phyloP scores from a whole-genome alignment of 35 echinoderm and acorn worm species.

The Diadema setosum region DNA sequence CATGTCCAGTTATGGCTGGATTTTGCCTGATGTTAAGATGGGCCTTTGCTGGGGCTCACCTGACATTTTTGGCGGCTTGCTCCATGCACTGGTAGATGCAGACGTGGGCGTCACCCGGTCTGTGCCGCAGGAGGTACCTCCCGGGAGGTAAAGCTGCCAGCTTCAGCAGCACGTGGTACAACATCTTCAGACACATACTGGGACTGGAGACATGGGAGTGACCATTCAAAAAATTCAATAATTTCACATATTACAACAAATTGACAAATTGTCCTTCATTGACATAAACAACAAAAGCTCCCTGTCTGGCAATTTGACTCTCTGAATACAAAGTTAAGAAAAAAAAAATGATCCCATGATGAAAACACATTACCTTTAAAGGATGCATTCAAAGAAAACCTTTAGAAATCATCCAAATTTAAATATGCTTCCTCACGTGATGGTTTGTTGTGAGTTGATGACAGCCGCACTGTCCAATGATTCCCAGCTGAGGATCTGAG shows the following conservation, averaged over 20 bases:
- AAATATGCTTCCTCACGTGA: conserved; percentile 26
- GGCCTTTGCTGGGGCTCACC: neutral
- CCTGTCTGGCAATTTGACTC: too few relatives aligned
- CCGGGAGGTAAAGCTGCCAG: conserved; percentile 13
- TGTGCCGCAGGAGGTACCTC: conserved; percentile 41
- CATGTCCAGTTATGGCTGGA: too few relatives aligned
- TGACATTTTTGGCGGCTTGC: conserved; percentile 29
- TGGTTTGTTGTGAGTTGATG: neutral
- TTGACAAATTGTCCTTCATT: too few relatives aligned
- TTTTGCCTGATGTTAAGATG: too few relatives aligned
- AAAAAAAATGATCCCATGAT: too few relatives aligned
- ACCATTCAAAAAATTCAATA: too few relatives aligned
- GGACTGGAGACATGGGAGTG: neutral
- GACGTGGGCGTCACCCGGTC: conserved; percentile 39
- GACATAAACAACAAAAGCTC: too few relatives aligned
- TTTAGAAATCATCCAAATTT: too few relatives aligned
- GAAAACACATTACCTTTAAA: too few relatives aligned
- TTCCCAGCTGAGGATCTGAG: conserved; percentile 57
- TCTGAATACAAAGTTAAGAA: too few relatives aligned
- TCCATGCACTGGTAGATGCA: conserved; percentile 55
- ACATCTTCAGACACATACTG: conserved; percentile 10
- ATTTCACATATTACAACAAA: too few relatives aligned
- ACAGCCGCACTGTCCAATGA: conserved; percentile 20
- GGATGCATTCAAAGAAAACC: too few relatives aligned
- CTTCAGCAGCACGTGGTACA: conserved; percentile 4